Evolutionary conservation across 2,113 vertebrate genomes (phyloP).

Genomic region (Zosterops hypoxanthus): DNA sequence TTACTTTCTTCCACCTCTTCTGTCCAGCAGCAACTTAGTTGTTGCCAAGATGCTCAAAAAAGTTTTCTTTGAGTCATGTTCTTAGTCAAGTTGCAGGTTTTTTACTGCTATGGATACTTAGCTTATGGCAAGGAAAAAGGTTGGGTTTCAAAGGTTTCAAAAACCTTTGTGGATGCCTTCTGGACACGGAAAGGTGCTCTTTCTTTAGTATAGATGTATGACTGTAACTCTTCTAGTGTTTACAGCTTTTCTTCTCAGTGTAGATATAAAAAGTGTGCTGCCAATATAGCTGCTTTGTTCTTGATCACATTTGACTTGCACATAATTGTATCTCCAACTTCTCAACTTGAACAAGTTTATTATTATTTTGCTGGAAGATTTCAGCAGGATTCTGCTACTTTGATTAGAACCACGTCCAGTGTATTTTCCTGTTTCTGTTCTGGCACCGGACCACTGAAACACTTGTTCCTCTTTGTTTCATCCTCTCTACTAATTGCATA

Average conservation of each 20-base stretch:
- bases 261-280: background rate
- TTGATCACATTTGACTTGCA: background rate
- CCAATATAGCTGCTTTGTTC: background rate
- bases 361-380: background rate
- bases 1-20: background rate
- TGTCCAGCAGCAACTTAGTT: background rate
- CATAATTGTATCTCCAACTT: background rate
- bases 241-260: background rate
- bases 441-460: background rate
- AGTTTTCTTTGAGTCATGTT: background rate
- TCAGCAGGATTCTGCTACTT: background rate
- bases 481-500: background rate
- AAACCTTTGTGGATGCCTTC: background rate
- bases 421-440: background rate
- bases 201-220: background rate
- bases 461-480: background rate
- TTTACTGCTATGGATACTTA: background rate
- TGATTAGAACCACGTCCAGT: background rate
- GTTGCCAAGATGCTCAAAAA: background rate
- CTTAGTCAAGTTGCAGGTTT: background rate
- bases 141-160: background rate
- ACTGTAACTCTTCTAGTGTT: background rate
- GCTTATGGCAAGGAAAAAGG: background rate
- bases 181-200: background rate
- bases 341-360: background rate